These are phyloP conservation scores for Eptesicus fuscus DNA, from an alignment of 2,113 vertebrate species.

Conservation along the genomic window DNA sequence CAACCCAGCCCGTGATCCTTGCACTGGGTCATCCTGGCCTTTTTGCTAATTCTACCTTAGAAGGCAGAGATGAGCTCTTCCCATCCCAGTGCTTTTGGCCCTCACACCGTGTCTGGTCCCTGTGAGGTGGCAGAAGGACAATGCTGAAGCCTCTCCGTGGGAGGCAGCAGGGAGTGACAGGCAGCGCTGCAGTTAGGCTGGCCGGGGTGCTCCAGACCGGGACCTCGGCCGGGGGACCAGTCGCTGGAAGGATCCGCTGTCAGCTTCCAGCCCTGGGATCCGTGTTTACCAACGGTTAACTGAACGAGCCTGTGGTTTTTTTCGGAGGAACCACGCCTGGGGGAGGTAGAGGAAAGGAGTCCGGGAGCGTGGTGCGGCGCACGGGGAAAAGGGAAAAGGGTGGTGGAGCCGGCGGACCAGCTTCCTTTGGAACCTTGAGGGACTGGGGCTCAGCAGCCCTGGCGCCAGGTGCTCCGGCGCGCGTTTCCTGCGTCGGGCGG, in stretches of 20 bases:
- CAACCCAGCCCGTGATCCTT: not conserved
- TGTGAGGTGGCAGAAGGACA: not conserved
- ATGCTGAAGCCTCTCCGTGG: not conserved
- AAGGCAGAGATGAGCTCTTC: not conserved
- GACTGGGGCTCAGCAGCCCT: not conserved
- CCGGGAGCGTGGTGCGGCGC: rapidly evolving
- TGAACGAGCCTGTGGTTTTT: not conserved
- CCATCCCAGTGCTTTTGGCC: not conserved
- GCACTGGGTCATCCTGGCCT: not conserved
- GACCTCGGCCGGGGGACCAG: not conserved
- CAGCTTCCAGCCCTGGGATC: not conserved
- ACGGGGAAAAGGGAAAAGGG: not conserved
- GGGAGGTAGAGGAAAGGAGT: not conserved
- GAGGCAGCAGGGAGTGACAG: not conserved
- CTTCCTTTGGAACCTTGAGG: not conserved
- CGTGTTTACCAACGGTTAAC: not conserved
- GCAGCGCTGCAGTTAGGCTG: not conserved
- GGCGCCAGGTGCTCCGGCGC: not conserved
- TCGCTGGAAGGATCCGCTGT: not conserved
- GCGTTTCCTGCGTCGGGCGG: not conserved
- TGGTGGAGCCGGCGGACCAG: not conserved
- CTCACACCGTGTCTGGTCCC: not conserved
- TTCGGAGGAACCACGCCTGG: not conserved
- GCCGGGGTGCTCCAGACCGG: not conserved
- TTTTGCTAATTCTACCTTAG: not conserved